These are phyloP conservation scores for Nemopilema nomurai DNA, from an alignment of 30 jellyfish, hydroid and myxozoan genomes.

Conservation along the genomic window DNA sequence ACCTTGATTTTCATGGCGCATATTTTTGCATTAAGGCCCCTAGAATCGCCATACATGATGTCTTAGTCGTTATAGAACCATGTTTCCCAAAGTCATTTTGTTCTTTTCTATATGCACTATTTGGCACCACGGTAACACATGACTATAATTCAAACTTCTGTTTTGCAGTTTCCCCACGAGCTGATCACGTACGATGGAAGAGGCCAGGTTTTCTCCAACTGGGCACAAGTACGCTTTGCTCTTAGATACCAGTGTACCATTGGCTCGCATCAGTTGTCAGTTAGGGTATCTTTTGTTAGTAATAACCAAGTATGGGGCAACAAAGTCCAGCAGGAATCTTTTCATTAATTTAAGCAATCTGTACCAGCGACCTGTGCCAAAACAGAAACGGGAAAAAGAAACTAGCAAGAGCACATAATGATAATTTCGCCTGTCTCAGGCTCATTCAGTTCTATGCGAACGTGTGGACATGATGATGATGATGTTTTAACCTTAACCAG, in stretches of 20 bases:
- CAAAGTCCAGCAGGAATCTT: background rate
- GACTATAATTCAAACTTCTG: background rate
- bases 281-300: too few species aligned
- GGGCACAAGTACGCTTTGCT: slow-evolving; percentile 85
- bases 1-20: too few species aligned
- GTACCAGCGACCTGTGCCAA: background rate
- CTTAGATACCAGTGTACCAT: background rate
- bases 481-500: too few species aligned
- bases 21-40: too few species aligned
- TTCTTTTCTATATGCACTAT: background rate
- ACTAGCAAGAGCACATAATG: too few species aligned
- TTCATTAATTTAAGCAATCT: background rate
- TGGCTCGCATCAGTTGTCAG: too few species aligned
- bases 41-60: too few species aligned
- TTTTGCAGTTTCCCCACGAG: slow-evolving; percentile 89
- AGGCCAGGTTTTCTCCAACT: slow-evolving; percentile 93
- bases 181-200: slow-evolving; percentile 89
- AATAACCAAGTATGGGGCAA: background rate
- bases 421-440: too few species aligned
- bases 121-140: background rate
- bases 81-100: background rate
- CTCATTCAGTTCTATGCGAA: too few species aligned
- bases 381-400: too few species aligned
- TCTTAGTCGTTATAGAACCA: background rate
- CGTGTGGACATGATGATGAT: too few species aligned